Conservation (phyloP, 2,797 vertebrate genomes). For the Molossus alvarezi region DNA sequence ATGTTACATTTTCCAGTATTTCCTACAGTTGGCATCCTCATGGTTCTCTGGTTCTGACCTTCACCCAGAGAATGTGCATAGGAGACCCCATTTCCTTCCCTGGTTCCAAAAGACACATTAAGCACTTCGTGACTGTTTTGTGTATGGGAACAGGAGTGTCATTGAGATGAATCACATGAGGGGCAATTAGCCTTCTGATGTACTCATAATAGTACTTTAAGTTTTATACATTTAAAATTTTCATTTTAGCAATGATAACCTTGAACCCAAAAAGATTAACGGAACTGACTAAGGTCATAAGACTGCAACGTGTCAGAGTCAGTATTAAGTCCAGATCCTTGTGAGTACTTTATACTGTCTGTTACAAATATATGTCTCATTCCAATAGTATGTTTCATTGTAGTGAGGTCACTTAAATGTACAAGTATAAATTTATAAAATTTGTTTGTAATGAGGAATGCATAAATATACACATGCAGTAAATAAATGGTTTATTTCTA, state of each 20-base stretch:
- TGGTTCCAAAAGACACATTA: background rate
- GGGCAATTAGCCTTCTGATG: background rate
- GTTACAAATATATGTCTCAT: background rate
- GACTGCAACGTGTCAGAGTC: background rate
- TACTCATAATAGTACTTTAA: background rate
- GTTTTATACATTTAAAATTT: background rate
- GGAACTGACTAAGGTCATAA: background rate
- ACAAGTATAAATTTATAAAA: slow-evolving; percentile 22
- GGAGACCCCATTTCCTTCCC: background rate
- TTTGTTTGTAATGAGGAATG: slow-evolving; percentile 29
- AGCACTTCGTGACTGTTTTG: background rate
- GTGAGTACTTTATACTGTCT: background rate
- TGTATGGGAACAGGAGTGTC: background rate
- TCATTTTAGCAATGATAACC: background rate
- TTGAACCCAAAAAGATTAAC: background rate
- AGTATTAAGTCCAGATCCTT: background rate
- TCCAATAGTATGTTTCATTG: slow-evolving; percentile 10
- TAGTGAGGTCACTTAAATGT: background rate
- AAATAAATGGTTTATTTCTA: slow-evolving; percentile 12
- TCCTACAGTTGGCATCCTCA: background rate
- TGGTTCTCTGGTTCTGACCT: background rate
- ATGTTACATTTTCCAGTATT: background rate
- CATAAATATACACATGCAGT: background rate
- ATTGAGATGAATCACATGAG: background rate
- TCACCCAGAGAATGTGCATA: background rate